Base-by-base conservation (phyloP, 2,797 vertebrate species). In the Acropternis orthonyx region DNA sequence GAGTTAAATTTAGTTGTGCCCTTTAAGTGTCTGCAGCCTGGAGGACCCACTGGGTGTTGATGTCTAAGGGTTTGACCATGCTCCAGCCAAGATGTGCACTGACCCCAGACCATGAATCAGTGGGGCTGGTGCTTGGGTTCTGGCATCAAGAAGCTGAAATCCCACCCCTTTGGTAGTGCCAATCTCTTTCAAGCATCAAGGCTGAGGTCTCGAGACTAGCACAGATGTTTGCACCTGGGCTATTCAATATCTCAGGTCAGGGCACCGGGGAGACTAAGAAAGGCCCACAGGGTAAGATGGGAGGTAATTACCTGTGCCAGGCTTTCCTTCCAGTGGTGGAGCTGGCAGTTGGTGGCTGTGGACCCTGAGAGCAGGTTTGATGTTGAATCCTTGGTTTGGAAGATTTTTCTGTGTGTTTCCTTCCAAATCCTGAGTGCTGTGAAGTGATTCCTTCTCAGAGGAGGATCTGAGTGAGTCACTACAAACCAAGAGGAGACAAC, bases 401-500 rank as follows among this genome's bases (percentile, higher is more conserved):
- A 94, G 89, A 26, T 76, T 77, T 92, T 96, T 86, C 80, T 67
- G 89, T 87, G 90, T 48, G 63, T 93, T 88, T 93, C 84, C 48
- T 84, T 78, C 88, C 39, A 34, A 77, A 75, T 34, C 34, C 51
- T 44, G 88, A 84, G 54, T 43, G 73, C 67, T 39, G 13, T n/a
- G 16, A 94, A 96, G 92, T 19, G 77, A 94, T 88, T 95, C 63
- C 41, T 94, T 85, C 94, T 93, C 97, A 67, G 93, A 93, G 94
- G 78, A 88, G 61, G 46, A 66, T 93, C 90, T 55, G 92, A 85
- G 91, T 96, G 97, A 97, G 88, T 97, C 97, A 97, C 97, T 97
- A 96, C 41, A 95, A 37, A 93, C 21, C 81, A 61, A 92, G 73
- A 89, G 85, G 81, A 91, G 78, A 92, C 41, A 87, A 71, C 88